Evolutionary conservation across 2,797 vertebrate genomes (phyloP), one percentile per base, ranked within the genome.

Genomic region (Gymnocypris eckloni): DNA sequence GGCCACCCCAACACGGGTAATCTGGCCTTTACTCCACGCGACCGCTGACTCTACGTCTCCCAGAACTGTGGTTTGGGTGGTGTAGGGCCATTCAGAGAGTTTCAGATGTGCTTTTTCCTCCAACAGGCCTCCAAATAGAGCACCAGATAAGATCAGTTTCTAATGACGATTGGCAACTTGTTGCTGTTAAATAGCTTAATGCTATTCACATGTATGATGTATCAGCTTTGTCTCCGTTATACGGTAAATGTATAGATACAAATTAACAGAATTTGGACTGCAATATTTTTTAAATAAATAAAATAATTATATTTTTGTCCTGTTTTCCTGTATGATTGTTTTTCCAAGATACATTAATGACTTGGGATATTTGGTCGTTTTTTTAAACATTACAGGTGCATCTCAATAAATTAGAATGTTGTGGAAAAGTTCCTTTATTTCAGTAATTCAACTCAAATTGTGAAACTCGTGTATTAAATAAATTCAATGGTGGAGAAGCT

Each of bases 31-130:
- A 91, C 93, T 88, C 90, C 87, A 90, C 69, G 89, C 81, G 88
- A 87, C 91, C 89, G 87, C 91, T 91, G 89, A 92, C 85, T 89
- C 84, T 88, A 86, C 84, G 88, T 91, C 80, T 91, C 87, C 89
- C 90, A 89, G 90, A 90, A 86, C 89, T 86, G 93, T 89, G 91
- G 90, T 90, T 89, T 89, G 92, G 93, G 92, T 75, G 92, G 91
- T 89, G 87, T 81, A 66, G 54, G 89, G 86, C 84, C 88, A 88
- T 92, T 87, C 54, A 86, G 90, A 89, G 86, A 90, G 89, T 92
- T 93, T 85, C 80, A 86, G 72, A 87, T 92, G 90, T 56, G 45
- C 22, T 64, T 67, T 85, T 91, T 94, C 92, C 91, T 89, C 86
- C 90, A 90, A 88, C 28, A 86, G 86, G 89, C 87, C 86, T 84